Base-by-base conservation (phyloP, 2,888 invertebrate genomes). In the Tortrix viridana region DNA sequence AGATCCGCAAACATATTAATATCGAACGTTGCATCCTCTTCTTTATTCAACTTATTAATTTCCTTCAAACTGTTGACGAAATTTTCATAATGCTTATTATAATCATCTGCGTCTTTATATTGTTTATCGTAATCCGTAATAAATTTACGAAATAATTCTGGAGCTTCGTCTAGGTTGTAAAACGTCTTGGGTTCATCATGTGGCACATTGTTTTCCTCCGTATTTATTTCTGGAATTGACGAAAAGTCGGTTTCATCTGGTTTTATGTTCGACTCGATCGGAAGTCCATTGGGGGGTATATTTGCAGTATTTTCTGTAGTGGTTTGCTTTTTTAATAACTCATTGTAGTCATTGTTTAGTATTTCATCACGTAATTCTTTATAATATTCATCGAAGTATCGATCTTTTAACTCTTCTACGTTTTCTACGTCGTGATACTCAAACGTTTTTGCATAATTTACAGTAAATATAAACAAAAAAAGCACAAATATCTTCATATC, bases 1-100 rank as follows among this genome's bases (percentile, higher is more conserved):
- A 77, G 73, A 70, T 88, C 88, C 12, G 87, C 58, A 66, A 87
- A 87, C 63, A 76, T 64, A 67, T 88, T 88, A 46, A 89, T 86
- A 46, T 78, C 84, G 49, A 70, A 64, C 9, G 75, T 60, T 7
- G 72, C 71, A 14, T 62, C 62, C 7, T 68, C 70, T 26, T 75
- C 70, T 9, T 74, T 72, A 67, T 89, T 89, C 12, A 80, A 58
- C 7, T 64, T 70, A 65, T 84, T 89, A 9, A 89, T 86, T 16
- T 79, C 78, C 55, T 77, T 75, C 59, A 89, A 74, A 61, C 76
- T 85, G 3, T 76, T 70, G 6, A 80, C 59, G 49, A 89, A 89
- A 43, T 74, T 76, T 4, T 71, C 61, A 60, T 72, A 88, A 66
- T 78, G 87, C n/a, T 67, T 70, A 0, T 73, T 60, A 1, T 70